Evolutionary conservation across 2,113 vertebrate genomes (phyloP).

Genomic region (Progne subis): DNA sequence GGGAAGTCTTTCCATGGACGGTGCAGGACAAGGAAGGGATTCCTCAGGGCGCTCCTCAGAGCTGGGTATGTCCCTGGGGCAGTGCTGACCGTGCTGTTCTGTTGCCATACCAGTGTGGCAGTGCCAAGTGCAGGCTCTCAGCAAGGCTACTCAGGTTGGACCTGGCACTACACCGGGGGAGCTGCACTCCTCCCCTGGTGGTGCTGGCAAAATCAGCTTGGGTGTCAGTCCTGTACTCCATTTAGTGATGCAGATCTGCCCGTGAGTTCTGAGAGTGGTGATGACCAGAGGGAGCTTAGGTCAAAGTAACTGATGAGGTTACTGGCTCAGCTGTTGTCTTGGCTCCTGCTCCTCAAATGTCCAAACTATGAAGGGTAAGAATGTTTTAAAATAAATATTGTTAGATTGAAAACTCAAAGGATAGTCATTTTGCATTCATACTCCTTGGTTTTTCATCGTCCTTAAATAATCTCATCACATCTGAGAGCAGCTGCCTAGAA

Average conservation of each 20-base stretch:
- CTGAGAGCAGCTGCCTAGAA: not conserved
- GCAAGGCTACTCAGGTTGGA: not conserved
- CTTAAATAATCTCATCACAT: not conserved
- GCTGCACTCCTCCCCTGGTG: not conserved
- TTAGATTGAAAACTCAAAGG: not conserved
- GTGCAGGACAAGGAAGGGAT: not conserved
- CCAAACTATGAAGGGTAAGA: not conserved
- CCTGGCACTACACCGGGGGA: not conserved
- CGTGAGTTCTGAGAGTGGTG: not conserved
- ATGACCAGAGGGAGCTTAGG: not conserved
- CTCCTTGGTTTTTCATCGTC: not conserved
- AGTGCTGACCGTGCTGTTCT: not conserved
- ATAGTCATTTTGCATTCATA: not conserved
- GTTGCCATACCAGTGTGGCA: not conserved
- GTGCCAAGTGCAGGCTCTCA: not conserved
- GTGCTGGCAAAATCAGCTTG: too few relatives aligned
- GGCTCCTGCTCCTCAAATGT: not conserved
- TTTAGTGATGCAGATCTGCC: not conserved
- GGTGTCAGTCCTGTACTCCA: not conserved
- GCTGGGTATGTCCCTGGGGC: rapidly evolving
- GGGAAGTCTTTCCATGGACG: not conserved
- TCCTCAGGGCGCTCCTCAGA: not conserved
- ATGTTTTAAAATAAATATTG: not conserved
- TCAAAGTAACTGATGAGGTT: not conserved
- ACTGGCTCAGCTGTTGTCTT: not conserved